phyloP scores from a whole-genome alignment of 1,140 invertebrate genomes.

The Drosophila kanapiae region DNA sequence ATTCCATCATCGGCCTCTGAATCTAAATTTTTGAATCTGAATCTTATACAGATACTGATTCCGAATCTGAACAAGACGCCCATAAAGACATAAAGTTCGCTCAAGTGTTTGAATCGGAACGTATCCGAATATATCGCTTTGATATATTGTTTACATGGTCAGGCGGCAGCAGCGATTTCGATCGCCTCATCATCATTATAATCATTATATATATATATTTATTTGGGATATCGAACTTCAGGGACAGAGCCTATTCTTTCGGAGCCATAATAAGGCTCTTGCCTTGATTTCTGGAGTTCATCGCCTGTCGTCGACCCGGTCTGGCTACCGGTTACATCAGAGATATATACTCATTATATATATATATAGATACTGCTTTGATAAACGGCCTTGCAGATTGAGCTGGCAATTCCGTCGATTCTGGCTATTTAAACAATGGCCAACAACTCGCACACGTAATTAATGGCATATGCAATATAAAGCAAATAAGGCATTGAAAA shows the following conservation, averaged over 20 bases:
- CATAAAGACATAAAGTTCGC: constrained; percentile 39
- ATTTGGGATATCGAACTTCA: constrained; percentile 4
- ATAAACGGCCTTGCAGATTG: constrained; percentile 20
- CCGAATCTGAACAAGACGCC: constrained; percentile 1
- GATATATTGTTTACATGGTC: constrained; percentile 48
- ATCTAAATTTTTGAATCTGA: neutral
- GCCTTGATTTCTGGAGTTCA: constrained; percentile 1
- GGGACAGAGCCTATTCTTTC: neutral
- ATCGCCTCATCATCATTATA: constrained; percentile 19
- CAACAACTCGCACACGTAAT: constrained; percentile 40
- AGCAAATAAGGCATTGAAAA: constrained; percentile 30
- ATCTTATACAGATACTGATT: neutral
- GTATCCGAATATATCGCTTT: constrained; percentile 25
- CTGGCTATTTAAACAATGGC: constrained; percentile 39
- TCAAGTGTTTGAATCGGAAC: constrained; percentile 33
- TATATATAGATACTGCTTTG: neutral
- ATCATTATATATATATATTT: neutral
- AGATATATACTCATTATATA: neutral
- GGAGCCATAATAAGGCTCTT: constrained; percentile 6
- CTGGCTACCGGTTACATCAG: neutral
- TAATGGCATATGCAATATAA: constrained; percentile 54
- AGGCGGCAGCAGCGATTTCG: constrained; percentile 3
- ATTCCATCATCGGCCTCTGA: constrained; percentile 23
- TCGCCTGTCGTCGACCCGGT: neutral
- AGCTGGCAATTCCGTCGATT: constrained; percentile 18